Evolutionary conservation across 2,113 vertebrate species (phyloP), one percentile per base, ranked within the genome.

Genomic region (Cinclus cinclus): DNA sequence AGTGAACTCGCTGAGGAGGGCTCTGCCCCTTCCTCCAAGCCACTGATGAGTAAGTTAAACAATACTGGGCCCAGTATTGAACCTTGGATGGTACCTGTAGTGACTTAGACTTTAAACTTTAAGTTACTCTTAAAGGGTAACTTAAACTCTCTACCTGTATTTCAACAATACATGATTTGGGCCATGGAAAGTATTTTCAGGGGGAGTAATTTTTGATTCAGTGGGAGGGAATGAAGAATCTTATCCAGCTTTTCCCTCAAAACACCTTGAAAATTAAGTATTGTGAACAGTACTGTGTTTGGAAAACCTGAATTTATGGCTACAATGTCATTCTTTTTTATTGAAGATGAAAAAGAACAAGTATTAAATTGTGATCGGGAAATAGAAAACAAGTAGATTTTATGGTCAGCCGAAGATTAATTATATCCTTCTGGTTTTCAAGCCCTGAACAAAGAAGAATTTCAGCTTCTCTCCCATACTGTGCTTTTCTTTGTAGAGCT

Each of bases 391-490:
- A 73, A 75, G 44, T 46, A 64, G 74, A 22, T 80, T 52, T 73
- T 92, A n/a, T 81, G 37, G 49, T 76, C 70, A 92, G 13, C 53
- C 31, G 53, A 62, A 83, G 58, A 69, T 79, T 69, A 49, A 69
- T 79, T 69, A 49, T 52, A 81, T 55, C 37, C n/a, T 62, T 77
- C 31, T 69, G 27, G 28, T 83, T 92, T 95, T 87, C 55, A 89
- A 65, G 52, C 14, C 23, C 42, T 7, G 3, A 85, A 78, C 7
- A 71, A 77, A 65, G 62, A 68, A 1, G 3, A 37, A 90, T 83
- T 91, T 41, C 30, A 76, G 13, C 44, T 82, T 71, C 13, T 80
- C 31, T 80, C 4, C 42, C 75, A n/a, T n/a, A 60, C 69, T 89
- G 37, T 49, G 22, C 20, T 82, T 78, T 49, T 82, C 18, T 69